Evolutionary conservation across 2,113 vertebrate genomes (phyloP), one percentile per base, ranked within the genome.

Genomic region (Plecturocebus donacophilus): DNA sequence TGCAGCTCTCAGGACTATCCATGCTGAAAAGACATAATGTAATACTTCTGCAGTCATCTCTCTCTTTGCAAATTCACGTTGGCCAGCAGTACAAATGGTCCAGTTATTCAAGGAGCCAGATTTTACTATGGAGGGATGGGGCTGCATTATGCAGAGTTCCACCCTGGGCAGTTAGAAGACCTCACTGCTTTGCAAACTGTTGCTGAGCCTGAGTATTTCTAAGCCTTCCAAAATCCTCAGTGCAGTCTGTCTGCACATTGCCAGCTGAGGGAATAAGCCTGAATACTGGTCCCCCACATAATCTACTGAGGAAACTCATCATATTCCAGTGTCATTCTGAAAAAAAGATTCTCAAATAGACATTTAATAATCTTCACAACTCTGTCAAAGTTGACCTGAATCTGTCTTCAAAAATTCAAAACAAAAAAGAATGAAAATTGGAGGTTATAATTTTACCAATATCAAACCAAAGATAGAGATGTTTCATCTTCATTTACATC

Each of bases 371-470:
- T n/a, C 71, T 81, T 87, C 80, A 52, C 68, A 94, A 86, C 47
- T 68, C 27, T 73, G 21, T 86, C 70, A 94, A 94, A 93, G 45
- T 71, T 90, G 79, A 71, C 91, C 83, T 90, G 49, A 96, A 87
- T 97, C 86, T 97, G 75, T 94, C 93, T 96, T 82, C 71, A 88
- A 54, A 64, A 93, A 49, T 88, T 87, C 66, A 92, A 81, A 94
- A 81, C 42, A 38, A 70, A 77, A 82, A 56, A 20, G 73, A 71
- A 75, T 32, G 68, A 70, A 92, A 87, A 87, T 47, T 70, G 30
- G 17, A 47, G 8, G 58, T 93, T 95, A 92, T 85, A 84, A 89
- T 97, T 93, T 96, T 93, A 76, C 56, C 45, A 38, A 11, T 42
- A 84, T 86, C 61, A 77, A 70, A 47, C n/a, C 45, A 66, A 85